Evolutionary conservation across 1,140 invertebrate genomes (phyloP), one percentile per base, ranked within the genome.

Genomic region (Trinorchestia longiramus): DNA sequence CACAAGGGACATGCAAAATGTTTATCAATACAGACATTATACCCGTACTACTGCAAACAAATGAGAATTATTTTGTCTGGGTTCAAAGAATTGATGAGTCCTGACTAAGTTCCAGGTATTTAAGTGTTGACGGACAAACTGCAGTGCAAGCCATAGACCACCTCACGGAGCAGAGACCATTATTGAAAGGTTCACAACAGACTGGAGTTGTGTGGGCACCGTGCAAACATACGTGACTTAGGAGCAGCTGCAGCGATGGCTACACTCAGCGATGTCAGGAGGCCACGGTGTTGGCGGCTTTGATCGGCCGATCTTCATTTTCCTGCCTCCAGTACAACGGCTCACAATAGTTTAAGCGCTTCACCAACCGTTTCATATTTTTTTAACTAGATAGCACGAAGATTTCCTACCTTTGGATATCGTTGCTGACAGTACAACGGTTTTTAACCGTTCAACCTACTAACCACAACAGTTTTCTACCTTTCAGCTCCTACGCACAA

Each of bases 161-260:
- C 62, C 1, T 36, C 62, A 77, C 62, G 62, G 15, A 77, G 62
- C 62, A 77, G 62, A 77, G 62, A 36, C 62, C 62, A 77, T 77
- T 36, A 77, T 77, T 77, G 62, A 77, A 77, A 77, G 62, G 62
- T 77, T 77, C 62, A 77, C 62, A 77, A 36, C 62, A 77, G 62
- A 77, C 62, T 90, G 88, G 88, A 42, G n/a, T 90, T 90, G 88
- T 90, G 88, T 90, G 88, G n/a, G 43, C 88, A 41, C 88, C 88
- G 23, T 11, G 43, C 88, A 90, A 90, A 90, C 88, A 90, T 42
- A 90, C 88, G 36, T 90, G 88, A 90, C 88, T 90, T 90, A 11
- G 43, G 41, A 41, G 43, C 41, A 90, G 88, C 43, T 90, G 88
- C 88, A 90, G 41, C 88, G 4, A 4, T 42, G 88, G 88, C 88